A percentile compares a stretch with the other conserved stretches of the same genome.
These are phyloP conservation scores for Thymelicus acteon DNA, from an alignment of 2,888 invertebrate genomes.

Conservation along the genomic window DNA sequence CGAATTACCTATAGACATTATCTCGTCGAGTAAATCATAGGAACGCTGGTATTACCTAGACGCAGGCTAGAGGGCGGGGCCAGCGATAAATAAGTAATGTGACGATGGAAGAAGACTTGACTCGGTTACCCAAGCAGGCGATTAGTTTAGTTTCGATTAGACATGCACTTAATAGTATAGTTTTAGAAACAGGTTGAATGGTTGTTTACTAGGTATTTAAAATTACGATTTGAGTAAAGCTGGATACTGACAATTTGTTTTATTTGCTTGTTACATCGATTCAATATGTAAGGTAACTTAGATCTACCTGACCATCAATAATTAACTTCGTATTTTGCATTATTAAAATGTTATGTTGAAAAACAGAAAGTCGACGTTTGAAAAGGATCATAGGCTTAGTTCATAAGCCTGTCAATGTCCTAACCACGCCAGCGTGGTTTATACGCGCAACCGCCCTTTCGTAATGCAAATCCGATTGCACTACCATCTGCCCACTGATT, in stretches of 20 bases:
- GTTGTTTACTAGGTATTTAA: too few relatives aligned
- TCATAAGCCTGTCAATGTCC: conserved; percentile 17
- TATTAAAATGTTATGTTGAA: background rate
- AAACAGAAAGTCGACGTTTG: conserved; percentile 1
- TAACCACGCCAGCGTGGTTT: background rate
- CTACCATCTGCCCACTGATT: conserved; percentile 20
- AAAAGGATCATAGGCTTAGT: background rate
- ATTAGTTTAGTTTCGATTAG: conserved; percentile 9
- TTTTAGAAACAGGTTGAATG: too few relatives aligned
- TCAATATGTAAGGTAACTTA: too few relatives aligned
- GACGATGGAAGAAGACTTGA: conserved; percentile 33
- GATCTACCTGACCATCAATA: too few relatives aligned
- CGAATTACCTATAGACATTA: conserved; percentile 64
- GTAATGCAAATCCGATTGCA: conserved; percentile 24
- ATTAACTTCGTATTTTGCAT: too few relatives aligned
- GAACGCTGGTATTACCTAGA: conserved; percentile 46
- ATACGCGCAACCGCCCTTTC: conserved; percentile 13
- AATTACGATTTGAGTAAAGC: too few relatives aligned
- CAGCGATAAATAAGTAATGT: conserved; percentile 39
- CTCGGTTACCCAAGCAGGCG: conserved; percentile 7
- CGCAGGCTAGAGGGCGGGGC: conserved; percentile 37
- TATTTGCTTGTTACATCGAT: too few relatives aligned
- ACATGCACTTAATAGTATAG: background rate
- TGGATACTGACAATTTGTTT: too few relatives aligned
- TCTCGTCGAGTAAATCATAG: conserved; percentile 68